A percentile compares a stretch with the other conserved stretches of the same genome.
These are phyloP conservation scores for Carcina quercana DNA, from an alignment of 2,888 invertebrate genomes.

Conservation along the genomic window DNA sequence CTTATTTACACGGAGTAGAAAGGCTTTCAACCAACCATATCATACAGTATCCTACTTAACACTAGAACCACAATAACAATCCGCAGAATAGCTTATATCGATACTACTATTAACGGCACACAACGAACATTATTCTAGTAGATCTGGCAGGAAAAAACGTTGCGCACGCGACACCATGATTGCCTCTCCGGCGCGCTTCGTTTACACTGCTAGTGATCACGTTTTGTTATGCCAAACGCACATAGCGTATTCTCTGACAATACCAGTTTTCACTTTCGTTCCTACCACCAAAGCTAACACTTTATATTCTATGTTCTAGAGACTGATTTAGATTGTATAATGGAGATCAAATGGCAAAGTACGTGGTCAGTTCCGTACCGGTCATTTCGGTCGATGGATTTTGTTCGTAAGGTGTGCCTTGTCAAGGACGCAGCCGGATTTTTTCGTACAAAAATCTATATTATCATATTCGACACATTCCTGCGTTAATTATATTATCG, in stretches of 20 bases:
- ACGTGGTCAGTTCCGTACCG: too few relatives aligned
- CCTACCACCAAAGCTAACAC: slow-evolving; percentile 4
- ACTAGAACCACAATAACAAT: slow-evolving; percentile 4
- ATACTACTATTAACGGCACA: not conserved
- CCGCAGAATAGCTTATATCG: slow-evolving; percentile 11
- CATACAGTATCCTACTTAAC: slow-evolving; percentile 13
- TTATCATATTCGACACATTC: slow-evolving; percentile 2
- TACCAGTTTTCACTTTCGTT: slow-evolving; percentile 14
- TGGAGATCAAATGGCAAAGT: too few relatives aligned
- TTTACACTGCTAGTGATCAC: slow-evolving; percentile 22
- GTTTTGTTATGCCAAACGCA: slow-evolving; percentile 21
- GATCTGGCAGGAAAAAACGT: slow-evolving; percentile 16
- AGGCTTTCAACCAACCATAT: too few relatives aligned
- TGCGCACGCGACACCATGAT: slow-evolving; percentile 34
- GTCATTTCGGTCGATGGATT: slow-evolving; percentile 13
- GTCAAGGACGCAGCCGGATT: slow-evolving; percentile 7
- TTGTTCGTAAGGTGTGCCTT: slow-evolving; percentile 6
- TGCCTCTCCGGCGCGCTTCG: slow-evolving; percentile 37
- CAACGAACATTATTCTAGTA: too few relatives aligned
- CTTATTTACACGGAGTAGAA: too few relatives aligned
- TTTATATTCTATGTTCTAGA: slow-evolving; percentile 4
- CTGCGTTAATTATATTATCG: not conserved
- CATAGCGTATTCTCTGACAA: slow-evolving; percentile 12
- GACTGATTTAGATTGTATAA: slow-evolving; percentile 7
- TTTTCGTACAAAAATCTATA: slow-evolving; percentile 3